Conservation (phyloP, 2,888 invertebrate species). For the Ischnura elegans region DNA sequence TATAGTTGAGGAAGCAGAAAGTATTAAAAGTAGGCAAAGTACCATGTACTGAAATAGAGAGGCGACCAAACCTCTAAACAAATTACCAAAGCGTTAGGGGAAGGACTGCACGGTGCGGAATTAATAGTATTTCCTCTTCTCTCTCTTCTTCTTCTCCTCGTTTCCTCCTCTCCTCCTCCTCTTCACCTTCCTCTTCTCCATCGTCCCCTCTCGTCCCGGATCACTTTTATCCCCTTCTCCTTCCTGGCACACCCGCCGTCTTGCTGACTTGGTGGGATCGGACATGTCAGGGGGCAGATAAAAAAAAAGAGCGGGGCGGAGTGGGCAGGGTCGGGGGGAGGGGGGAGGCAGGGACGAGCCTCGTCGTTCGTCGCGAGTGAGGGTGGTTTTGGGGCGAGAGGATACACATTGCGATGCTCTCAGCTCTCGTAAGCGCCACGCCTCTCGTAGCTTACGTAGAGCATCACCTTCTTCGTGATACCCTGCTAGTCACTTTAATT, state of each 20-base stretch:
- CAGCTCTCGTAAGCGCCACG: slow-evolving; percentile 22
- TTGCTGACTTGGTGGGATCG: slow-evolving; percentile 66
- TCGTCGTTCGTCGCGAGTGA: neutral
- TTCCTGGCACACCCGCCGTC: slow-evolving; percentile 54
- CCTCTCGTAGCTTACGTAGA: neutral
- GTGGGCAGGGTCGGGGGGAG: slow-evolving; percentile 20
- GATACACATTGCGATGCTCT: neutral
- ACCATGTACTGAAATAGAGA: neutral
- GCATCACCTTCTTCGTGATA: too few relatives aligned
- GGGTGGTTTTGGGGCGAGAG: neutral
- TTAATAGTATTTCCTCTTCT: slow-evolving; percentile 30
- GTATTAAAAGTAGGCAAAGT: neutral
- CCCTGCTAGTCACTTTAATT: too few relatives aligned
- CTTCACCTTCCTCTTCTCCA: neutral
- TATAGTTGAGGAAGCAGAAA: too few relatives aligned
- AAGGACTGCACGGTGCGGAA: slow-evolving; percentile 46
- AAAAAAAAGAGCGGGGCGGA: slow-evolving; percentile 15
- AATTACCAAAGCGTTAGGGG: neutral
- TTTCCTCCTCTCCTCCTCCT: too few relatives aligned
- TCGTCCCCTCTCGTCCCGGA: neutral
- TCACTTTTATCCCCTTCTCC: neutral
- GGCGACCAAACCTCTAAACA: neutral
- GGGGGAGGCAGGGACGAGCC: neutral
- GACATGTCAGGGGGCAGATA: slow-evolving; percentile 67
- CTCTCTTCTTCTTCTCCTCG: neutral